Conservation (phyloP, 2,888 invertebrate genomes). For the Aelia acuminata region DNA sequence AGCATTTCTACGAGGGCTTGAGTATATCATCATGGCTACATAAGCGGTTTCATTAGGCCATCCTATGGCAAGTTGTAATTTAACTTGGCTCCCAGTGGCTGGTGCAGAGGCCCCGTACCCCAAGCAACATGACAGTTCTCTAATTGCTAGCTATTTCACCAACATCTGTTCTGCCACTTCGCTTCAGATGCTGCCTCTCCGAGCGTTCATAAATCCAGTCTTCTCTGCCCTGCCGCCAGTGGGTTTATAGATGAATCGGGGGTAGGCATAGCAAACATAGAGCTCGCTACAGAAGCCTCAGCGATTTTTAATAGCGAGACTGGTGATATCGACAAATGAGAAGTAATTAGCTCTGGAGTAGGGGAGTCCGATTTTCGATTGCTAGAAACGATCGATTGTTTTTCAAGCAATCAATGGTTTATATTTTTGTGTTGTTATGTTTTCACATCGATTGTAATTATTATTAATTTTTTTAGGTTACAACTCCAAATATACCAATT, state of each 20-base stretch:
- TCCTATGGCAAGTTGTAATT: constrained; percentile 20
- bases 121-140: constrained; percentile 16
- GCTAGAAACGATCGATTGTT: no score
- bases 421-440: no score
- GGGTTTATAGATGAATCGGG: background rate
- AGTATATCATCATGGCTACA: background rate
- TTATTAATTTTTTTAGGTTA: no score
- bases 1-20: background rate
- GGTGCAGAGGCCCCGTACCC: background rate
- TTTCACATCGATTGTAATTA: no score
- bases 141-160: constrained; percentile 25
- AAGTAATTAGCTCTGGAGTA: no score
- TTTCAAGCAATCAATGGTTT: no score
- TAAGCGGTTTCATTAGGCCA: constrained; percentile 8
- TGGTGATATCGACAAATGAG: no score
- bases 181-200: background rate
- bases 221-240: background rate
- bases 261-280: no score
- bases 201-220: background rate
- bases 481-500: no score
- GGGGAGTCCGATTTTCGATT: no score
- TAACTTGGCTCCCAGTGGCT: constrained; percentile 9
- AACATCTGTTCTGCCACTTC: constrained; percentile 30
- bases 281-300: no score
- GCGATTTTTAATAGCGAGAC: no score